These are phyloP conservation scores for Habropoda laboriosa DNA, from an alignment of 1,140 invertebrate species.

Conservation along the genomic window DNA sequence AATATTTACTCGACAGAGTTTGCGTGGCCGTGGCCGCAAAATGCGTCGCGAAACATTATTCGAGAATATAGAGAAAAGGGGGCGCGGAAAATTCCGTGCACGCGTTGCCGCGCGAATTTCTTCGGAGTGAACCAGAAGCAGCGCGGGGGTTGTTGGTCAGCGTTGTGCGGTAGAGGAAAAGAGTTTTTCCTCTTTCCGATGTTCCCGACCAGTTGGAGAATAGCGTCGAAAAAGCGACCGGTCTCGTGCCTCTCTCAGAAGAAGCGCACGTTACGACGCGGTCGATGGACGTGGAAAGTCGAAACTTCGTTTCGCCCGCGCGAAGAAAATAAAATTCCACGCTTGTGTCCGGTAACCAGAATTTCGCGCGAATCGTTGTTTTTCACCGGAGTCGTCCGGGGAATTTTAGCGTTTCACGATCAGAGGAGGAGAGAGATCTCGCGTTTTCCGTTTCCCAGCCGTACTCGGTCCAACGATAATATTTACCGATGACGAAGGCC, in stretches of 20 bases:
- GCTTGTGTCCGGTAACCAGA: background rate
- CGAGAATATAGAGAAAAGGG: no score
- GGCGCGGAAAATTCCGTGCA: background rate
- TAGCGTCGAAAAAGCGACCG: background rate
- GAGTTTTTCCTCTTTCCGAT: background rate
- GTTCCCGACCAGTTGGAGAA: background rate
- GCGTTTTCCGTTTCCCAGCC: background rate
- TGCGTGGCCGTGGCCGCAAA: background rate
- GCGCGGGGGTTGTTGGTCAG: no score
- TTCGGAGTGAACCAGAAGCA: background rate
- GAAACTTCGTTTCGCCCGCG: background rate
- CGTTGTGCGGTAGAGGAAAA: no score
- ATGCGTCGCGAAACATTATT: constrained; percentile 15
- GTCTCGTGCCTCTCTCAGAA: background rate
- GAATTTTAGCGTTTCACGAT: background rate
- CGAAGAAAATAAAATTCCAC: background rate
- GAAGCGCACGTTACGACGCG: no score
- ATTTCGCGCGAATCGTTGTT: background rate
- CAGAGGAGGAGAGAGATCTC: background rate
- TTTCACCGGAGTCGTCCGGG: background rate
- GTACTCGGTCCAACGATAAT: background rate
- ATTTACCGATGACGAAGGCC: constrained; percentile 1
- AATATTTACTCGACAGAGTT: constrained; percentile 17
- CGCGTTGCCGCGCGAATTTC: background rate
- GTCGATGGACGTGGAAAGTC: background rate